A percentile compares a stretch with the other conserved stretches of the same genome.
Evolutionary conservation across 2,113 vertebrate genomes (phyloP).

Genomic region (Alosa alosa): DNA sequence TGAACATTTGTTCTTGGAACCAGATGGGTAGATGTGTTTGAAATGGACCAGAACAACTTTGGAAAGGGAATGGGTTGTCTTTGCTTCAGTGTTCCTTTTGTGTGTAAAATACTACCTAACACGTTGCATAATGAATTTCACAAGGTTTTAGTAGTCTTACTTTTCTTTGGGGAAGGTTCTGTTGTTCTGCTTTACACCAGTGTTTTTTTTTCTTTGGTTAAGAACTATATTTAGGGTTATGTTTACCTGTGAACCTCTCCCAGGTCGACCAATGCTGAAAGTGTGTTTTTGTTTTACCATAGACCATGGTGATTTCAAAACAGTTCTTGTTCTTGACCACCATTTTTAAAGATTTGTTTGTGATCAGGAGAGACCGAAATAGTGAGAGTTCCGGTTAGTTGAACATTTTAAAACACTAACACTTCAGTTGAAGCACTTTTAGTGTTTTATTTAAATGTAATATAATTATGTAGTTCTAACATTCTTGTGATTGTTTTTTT

Average conservation of each 20-base stretch:
- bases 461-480: not conserved
- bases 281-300: not conserved
- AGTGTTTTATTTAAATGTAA: conserved; percentile 11
- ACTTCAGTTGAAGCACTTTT: not conserved
- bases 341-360: not conserved
- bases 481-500: not conserved
- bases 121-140: not conserved
- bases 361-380: not conserved
- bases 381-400: not conserved
- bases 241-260: not conserved
- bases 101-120: not conserved
- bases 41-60: not conserved
- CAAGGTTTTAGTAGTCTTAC: not conserved
- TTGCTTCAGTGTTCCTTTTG: not conserved
- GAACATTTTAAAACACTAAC: not conserved
- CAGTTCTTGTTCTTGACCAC: not conserved
- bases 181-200: not conserved
- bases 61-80: not conserved
- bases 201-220: not conserved
- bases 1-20: not conserved
- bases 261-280: not conserved
- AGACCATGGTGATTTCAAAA: not conserved
- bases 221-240: not conserved
- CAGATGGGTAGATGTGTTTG: not conserved
- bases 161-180: not conserved